Base-by-base conservation (phyloP, 2,797 vertebrate species). In the Lithobates pipiens region DNA sequence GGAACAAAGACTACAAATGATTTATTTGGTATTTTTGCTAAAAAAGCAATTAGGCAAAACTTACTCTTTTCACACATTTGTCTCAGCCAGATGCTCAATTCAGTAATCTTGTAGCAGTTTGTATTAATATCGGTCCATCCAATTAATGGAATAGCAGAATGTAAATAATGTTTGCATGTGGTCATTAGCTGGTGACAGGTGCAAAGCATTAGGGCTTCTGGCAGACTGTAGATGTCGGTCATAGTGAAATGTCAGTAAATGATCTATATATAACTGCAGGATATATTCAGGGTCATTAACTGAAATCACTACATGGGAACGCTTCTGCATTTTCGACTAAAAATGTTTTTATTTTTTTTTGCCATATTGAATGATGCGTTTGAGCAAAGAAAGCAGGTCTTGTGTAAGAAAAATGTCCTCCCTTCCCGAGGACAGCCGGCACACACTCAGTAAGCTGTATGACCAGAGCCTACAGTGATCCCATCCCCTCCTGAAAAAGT, bases 121-220 rank as follows among this genome's bases (percentile, higher is more conserved):
- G n/a, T 27, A 50, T 10, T 46, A 68, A 70, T 46, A 44, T 69
- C 34, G 23, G 18, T 7, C 6, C 78, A 57, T 39, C 29, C 78
- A 71, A 71, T 80, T 70, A 80, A 80, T 80, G 68, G 54, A 80
- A 71, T 27, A 71, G 42, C 78, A 71, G 42, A 23, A 71, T 69
- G n/a, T 79, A 68, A 71, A 80, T 71, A 46, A 68, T 80, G 29
- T 80, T 80, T 54, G 34, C 68, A 57, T 15, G 65, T 71, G 78
- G 78, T 80, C 78, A 80, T 68, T 69, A 71, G 13, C 27, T 29
- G n/a, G 44, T 71, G 78, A 80, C 78, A 80, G 78, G 78, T 71
- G 78, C 34, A 71, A 80, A 80, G 50, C 68, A 11, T 69, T 34
- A 57, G 46, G n/a, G 46, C 13, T 54, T 57, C 32, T 80, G 78